Conservation (phyloP, 2,888 invertebrate species). For the Hydrotaea cyrtoneurina region DNA sequence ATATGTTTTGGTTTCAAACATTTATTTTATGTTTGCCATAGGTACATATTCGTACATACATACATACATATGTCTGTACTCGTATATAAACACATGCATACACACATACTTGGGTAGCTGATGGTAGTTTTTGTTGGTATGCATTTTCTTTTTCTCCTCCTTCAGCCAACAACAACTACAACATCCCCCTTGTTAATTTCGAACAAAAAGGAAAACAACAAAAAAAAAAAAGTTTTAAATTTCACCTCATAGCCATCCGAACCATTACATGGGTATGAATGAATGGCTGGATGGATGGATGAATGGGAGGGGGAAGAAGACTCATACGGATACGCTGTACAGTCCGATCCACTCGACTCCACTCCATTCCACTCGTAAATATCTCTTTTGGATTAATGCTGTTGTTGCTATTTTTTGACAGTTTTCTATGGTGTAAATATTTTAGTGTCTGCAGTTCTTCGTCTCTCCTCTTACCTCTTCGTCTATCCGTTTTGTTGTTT, state of each 20-base stretch:
- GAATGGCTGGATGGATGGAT: too few relatives aligned
- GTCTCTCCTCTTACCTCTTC: constrained; percentile 27
- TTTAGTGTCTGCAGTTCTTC: constrained; percentile 52
- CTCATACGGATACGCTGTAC: neutral
- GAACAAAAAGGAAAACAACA: too few relatives aligned
- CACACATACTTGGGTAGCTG: neutral
- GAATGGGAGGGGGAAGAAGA: too few relatives aligned
- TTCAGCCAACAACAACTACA: constrained; percentile 20
- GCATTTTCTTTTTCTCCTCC: constrained; percentile 1
- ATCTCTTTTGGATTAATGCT: constrained; percentile 77
- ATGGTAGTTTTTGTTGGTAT: neutral
- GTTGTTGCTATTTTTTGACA: constrained; percentile 77
- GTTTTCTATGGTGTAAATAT: constrained; percentile 64
- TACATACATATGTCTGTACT: constrained; percentile 2
- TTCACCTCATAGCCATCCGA: constrained; percentile 72
- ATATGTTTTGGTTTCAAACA: constrained; percentile 58
- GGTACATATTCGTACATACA: constrained; percentile 2
- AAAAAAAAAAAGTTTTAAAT: constrained; percentile 74
- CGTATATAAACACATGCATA: neutral
- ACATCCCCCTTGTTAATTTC: constrained; percentile 47
- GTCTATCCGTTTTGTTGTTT: neutral
- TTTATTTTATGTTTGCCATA: constrained; percentile 54
- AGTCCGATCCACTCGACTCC: neutral
- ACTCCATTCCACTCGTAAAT: constrained; percentile 69
- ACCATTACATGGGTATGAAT: constrained; percentile 47